Base-by-base conservation (phyloP, 2,888 invertebrate genomes). In the Ypsolopha scabrella region DNA sequence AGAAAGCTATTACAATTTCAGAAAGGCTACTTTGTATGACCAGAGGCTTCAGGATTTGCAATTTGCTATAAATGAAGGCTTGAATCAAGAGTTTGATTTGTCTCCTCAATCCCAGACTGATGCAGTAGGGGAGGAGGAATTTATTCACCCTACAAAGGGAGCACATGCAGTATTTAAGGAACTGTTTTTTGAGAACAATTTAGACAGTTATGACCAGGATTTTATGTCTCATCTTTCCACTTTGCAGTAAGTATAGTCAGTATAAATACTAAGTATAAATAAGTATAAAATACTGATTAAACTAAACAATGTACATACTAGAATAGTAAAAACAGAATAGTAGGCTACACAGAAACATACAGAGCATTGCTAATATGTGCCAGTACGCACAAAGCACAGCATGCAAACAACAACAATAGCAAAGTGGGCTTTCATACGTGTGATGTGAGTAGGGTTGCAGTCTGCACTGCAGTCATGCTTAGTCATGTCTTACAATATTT, bases 1-100 rank as follows among this genome's bases (percentile, higher is more conserved):
- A 55, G 79, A 86, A 48, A 87, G 87, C 57, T 87, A 87, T 60
- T 82, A 82, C 58, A 85, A 82, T 63, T 87, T 87, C 68, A 70
- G 78, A 55, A 85, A 76, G 57, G 77, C 81, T 13, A 87, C 87
- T 8, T 59, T 87, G 39, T 82, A 80, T 64, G 80, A 86, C 55
- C 86, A 86, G 52, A 77, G 77, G 54, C 62, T 87, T 55, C 79
- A 80, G 58, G 87, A 87, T 55, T 58, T 87, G 8, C 71, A 76
- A 55, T 81, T 74, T 72, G 87, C 87, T 9, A 87, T 87, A 51
- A 85, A 73, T 63, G 86, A 87, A 60, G 87, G 87, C 1, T 57
- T 87, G 3, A 81, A 64, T 33, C 86, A 86, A 50, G 80, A 86
- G 55, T 76, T 86, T 60, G 70, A 80, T 34, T 54, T 76, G 7